A percentile compares a stretch with the other conserved stretches of the same genome.
phyloP scores from a whole-genome alignment of 2,113 vertebrate genomes.

The Apodemus speciosus region DNA sequence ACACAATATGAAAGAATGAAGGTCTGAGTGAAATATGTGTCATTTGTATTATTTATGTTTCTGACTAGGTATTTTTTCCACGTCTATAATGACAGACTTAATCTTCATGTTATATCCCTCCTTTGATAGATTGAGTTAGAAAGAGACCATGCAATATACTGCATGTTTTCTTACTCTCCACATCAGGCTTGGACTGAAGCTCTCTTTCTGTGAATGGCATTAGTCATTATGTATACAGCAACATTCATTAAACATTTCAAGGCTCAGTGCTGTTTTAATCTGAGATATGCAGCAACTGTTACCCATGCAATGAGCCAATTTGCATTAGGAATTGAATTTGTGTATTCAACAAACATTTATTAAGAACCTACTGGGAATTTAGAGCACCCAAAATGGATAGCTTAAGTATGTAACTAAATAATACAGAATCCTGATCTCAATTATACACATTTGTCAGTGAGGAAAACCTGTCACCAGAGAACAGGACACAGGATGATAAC shows the following conservation, averaged over 20 bases:
- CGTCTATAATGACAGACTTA: background rate
- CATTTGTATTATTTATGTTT: constrained; percentile 1
- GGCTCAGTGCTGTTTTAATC: background rate
- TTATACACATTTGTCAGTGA: background rate
- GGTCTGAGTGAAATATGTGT: background rate
- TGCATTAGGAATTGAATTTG: background rate
- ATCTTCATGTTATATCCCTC: background rate
- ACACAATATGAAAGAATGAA: background rate
- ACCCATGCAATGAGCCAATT: background rate
- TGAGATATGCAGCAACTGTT: constrained; percentile 18
- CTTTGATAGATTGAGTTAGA: background rate
- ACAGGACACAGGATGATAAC: background rate
- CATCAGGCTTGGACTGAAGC: background rate
- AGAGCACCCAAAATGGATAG: background rate
- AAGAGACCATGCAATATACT: background rate
- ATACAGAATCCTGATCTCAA: background rate
- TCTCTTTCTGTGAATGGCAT: background rate
- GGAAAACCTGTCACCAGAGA: constrained; percentile 14
- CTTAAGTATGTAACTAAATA: constrained; percentile 10
- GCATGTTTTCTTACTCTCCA: background rate
- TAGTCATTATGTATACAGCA: background rate
- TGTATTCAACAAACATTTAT: constrained; percentile 36
- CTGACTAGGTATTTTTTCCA: background rate
- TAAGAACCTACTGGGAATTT: background rate
- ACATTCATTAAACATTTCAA: constrained; percentile 20